Evolutionary conservation across 2,797 vertebrate species (phyloP).

Genomic region (Mergus octosetaceus): DNA sequence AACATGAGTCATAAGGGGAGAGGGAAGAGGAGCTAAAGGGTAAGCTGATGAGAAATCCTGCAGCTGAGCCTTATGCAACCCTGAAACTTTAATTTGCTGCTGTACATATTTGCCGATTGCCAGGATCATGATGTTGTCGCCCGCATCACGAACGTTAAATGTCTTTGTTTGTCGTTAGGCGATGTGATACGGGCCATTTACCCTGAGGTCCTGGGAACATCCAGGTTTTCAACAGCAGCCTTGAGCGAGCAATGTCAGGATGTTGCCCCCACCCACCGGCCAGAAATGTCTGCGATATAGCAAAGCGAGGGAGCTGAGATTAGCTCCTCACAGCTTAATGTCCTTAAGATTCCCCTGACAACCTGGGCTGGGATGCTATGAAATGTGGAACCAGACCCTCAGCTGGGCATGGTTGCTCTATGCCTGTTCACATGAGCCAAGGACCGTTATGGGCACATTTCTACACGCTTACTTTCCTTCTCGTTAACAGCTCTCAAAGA

Average conservation of each 20-base stretch:
- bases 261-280: not conserved
- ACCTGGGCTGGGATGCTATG: not conserved
- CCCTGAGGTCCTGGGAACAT: not conserved
- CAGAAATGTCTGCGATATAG: not conserved
- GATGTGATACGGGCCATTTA: not conserved
- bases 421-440: not conserved
- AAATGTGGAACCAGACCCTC: not conserved
- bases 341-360: not conserved
- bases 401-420: not conserved
- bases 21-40: not conserved
- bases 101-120: not conserved
- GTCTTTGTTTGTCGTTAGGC: not conserved
- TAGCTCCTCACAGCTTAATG: not conserved
- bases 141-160: not conserved
- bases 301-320: not conserved
- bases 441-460: not conserved
- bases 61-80: not conserved
- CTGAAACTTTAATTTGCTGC: not conserved
- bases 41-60: not conserved
- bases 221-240: not conserved
- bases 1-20: not conserved
- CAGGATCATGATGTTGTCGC: not conserved
- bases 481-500: not conserved
- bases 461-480: not conserved
- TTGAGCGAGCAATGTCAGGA: not conserved